Conservation (phyloP, 1,140 invertebrate genomes). For the Physella acuta region DNA sequence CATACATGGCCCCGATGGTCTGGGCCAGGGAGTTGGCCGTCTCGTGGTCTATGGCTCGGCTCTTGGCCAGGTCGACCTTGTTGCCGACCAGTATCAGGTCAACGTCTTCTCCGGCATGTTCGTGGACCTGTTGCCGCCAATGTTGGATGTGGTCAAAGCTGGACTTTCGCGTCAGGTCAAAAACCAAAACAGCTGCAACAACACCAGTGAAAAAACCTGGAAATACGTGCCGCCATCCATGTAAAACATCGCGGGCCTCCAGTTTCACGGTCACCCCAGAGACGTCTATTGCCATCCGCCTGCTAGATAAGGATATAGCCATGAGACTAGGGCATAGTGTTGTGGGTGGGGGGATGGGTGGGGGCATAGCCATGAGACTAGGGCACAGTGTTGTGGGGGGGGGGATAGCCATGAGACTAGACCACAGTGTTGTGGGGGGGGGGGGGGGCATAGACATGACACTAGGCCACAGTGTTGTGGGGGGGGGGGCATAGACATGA, state of each 20-base stretch:
- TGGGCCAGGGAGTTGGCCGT: constrained; percentile 11
- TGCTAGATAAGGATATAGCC: no score
- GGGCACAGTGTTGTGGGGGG: no score
- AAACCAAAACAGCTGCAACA: constrained; percentile 23
- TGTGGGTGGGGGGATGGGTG: no score
- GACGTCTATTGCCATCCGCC: not conserved
- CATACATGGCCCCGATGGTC: not conserved
- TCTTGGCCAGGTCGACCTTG: not conserved
- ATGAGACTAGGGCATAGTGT: no score
- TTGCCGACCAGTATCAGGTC: not conserved
- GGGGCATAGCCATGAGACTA: no score
- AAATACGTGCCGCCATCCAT: constrained; percentile 24
- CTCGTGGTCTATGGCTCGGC: constrained; percentile 2
- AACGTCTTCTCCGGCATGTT: no score
- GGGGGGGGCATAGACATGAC: no score
- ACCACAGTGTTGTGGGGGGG: no score
- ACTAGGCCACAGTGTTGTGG: no score
- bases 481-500: no score
- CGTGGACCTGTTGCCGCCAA: constrained; percentile 9
- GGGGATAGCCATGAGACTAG: no score
- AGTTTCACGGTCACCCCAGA: constrained; percentile 15
- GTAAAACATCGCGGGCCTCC: constrained; percentile 27
- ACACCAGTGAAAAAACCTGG: constrained; percentile 21
- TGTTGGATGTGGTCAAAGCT: constrained; percentile 7
- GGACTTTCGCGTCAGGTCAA: constrained; percentile 22